Evolutionary conservation across 2,797 vertebrate species (phyloP).

Genomic region (Chromobotia macracanthus): DNA sequence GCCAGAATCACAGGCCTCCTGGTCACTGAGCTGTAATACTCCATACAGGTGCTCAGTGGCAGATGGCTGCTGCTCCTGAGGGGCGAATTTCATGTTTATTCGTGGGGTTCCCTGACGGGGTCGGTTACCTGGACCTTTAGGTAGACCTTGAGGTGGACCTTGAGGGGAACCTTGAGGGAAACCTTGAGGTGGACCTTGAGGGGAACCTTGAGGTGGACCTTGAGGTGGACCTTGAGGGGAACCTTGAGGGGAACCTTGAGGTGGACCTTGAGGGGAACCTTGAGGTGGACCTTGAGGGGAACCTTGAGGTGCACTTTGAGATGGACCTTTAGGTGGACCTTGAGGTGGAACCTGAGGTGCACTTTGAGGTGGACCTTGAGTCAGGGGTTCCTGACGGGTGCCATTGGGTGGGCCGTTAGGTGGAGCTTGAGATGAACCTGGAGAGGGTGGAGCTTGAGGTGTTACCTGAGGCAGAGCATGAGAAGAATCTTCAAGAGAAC

Average conservation of each 20-base stretch:
- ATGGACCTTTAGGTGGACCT: background rate
- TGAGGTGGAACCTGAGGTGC: background rate
- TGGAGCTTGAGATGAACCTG: background rate
- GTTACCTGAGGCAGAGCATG: too few relatives aligned
- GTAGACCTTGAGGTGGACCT: background rate
- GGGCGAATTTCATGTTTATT: too few relatives aligned
- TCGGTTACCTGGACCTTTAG: background rate
- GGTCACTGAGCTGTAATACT: constrained; percentile 54
- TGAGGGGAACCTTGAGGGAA: background rate
- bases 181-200: background rate
- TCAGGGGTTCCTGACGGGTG: background rate
- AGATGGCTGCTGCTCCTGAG: background rate
- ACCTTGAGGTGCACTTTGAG: background rate
- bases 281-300: too few relatives aligned
- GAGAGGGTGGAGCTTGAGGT: background rate
- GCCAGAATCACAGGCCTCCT: constrained; percentile 41
- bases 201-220: background rate
- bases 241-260: background rate
- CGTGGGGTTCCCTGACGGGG: background rate
- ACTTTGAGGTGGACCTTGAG: too few relatives aligned
- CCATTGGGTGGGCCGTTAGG: too few relatives aligned
- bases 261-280: background rate
- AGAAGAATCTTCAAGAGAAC: background rate
- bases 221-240: too few relatives aligned
- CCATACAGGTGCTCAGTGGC: constrained; percentile 24